Percentiles rank a stretch among this genome's conserved stretches.
Conservation (phyloP, 2,888 invertebrate species). For the Lacanobia oleracea region DNA sequence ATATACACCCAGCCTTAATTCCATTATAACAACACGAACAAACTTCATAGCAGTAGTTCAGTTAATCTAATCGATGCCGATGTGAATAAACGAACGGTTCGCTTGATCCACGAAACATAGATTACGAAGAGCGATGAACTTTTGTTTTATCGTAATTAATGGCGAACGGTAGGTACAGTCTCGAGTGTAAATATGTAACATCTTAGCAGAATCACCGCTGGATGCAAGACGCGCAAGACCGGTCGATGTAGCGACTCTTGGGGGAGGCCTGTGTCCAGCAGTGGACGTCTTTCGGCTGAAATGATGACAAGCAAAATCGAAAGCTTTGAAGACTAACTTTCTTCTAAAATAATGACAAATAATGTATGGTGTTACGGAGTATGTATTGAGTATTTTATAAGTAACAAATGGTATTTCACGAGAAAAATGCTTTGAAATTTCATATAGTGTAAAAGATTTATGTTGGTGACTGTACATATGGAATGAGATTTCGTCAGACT, state of each 20-base stretch:
- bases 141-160: conserved; percentile 47
- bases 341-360: background rate
- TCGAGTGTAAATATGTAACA: background rate
- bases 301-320: too few species aligned
- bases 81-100: conserved; percentile 12
- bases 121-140: conserved; percentile 36
- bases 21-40: conserved; percentile 1
- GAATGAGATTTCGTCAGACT: too few species aligned
- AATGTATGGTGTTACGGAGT: background rate
- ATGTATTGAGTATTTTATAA: too few species aligned
- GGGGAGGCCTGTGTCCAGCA: too few species aligned
- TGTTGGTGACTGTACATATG: background rate
- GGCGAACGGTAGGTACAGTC: background rate
- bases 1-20: background rate
- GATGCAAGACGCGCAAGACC: too few species aligned
- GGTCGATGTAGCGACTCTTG: too few species aligned
- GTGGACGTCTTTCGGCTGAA: too few species aligned
- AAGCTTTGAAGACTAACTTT: too few species aligned
- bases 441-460: background rate
- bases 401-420: too few species aligned
- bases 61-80: conserved; percentile 26
- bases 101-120: conserved; percentile 34
- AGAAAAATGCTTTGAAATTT: background rate
- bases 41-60: conserved; percentile 15
- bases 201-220: too few species aligned